Evolutionary conservation across 2,113 vertebrate genomes (phyloP).

Genomic region (Turdus rufiventris): DNA sequence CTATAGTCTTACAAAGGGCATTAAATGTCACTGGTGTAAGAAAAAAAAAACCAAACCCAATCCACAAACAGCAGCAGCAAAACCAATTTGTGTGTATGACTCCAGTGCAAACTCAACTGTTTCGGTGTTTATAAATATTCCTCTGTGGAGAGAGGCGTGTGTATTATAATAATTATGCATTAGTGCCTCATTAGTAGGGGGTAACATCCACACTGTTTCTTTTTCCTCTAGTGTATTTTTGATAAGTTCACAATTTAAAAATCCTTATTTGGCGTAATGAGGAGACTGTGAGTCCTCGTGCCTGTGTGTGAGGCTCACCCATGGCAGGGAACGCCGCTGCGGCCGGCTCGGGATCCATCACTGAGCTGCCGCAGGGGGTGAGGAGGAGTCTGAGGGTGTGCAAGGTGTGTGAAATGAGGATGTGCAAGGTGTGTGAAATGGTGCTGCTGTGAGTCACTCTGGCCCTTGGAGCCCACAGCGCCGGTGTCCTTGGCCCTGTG

Average conservation of each 20-base stretch:
- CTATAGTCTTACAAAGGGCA: conserved; percentile 30
- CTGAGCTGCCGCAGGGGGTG: not conserved
- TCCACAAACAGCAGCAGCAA: conserved; percentile 61
- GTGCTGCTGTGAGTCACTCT: fast-evolving
- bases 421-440: fast-evolving
- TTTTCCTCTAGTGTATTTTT: conserved; percentile 77
- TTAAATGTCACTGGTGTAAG: conserved; percentile 57
- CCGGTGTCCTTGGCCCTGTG: fast-evolving
- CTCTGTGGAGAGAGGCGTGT: conserved; percentile 73
- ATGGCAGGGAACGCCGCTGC: fast-evolving
- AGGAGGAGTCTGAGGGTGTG: fast-evolving
- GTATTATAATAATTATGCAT: conserved; percentile 81
- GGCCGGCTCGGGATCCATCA: fast-evolving
- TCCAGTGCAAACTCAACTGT: conserved; percentile 57
- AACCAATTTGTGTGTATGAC: conserved; percentile 66
- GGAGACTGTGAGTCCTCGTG: not conserved
- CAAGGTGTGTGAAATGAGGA: fast-evolving
- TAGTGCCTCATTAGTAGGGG: conserved; percentile 79
- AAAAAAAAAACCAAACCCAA: not conserved
- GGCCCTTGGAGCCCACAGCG: fast-evolving
- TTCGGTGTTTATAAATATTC: conserved; percentile 79
- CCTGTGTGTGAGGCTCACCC: not conserved
- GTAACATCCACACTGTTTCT: conserved; percentile 70
- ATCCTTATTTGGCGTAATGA: conserved; percentile 64
- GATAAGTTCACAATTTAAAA: conserved; percentile 72